These are phyloP conservation scores for Aselliscus stoliczkanus DNA, from an alignment of 2,797 vertebrate species.

Conservation along the genomic window DNA sequence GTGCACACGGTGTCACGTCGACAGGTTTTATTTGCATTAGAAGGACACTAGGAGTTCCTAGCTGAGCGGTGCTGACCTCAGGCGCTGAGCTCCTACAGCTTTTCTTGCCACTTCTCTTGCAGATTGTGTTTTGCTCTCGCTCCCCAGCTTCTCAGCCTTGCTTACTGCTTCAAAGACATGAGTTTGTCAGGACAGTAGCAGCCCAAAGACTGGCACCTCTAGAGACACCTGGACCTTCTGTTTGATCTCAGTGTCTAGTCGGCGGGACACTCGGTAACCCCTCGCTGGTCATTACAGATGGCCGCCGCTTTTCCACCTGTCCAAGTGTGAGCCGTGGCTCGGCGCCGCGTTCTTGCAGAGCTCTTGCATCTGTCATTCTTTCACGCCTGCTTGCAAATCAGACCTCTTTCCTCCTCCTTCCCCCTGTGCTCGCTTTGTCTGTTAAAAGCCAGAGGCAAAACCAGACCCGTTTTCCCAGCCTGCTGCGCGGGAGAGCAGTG, in stretches of 20 bases:
- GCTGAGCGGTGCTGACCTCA: accelerated
- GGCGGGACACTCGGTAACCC: constrained; percentile 57
- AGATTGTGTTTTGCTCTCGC: constrained; percentile 72
- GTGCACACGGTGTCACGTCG: not conserved
- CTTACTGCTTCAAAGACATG: constrained; percentile 74
- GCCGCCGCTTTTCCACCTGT: not conserved
- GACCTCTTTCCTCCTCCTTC: not conserved
- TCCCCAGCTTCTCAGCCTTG: constrained; percentile 69
- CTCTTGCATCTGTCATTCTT: not conserved
- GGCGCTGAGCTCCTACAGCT: not conserved
- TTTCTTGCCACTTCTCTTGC: constrained; percentile 68
- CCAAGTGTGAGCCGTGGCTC: not conserved
- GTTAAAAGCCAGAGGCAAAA: constrained; percentile 25
- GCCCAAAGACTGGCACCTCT: constrained; percentile 71
- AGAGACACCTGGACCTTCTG: constrained; percentile 67
- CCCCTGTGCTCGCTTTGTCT: not conserved
- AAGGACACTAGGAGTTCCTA: accelerated
- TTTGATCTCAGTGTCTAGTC: constrained; percentile 59
- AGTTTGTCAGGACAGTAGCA: constrained; percentile 75
- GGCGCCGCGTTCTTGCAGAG: accelerated
- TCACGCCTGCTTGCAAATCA: not conserved
- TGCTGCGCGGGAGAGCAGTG: not conserved
- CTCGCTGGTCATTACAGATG: not conserved
- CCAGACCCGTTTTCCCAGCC: not conserved
- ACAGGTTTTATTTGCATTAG: not conserved